phyloP scores from a whole-genome alignment of 2,888 invertebrate genomes.

The Cephus pulcher region DNA sequence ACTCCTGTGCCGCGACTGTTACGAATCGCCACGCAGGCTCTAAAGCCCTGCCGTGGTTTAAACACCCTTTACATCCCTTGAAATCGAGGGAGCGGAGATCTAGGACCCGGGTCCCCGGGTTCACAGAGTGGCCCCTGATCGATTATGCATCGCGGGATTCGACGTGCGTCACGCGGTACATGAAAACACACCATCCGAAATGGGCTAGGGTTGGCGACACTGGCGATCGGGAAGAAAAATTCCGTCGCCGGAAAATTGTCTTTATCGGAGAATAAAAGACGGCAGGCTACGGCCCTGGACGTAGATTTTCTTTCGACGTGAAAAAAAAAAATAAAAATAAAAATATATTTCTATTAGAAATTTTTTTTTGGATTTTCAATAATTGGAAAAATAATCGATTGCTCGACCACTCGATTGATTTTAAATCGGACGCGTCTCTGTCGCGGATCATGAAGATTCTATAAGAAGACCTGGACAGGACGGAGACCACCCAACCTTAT shows the following conservation, averaged over 20 bases:
- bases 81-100: constrained; percentile 27
- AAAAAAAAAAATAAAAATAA: not conserved
- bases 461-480: not conserved
- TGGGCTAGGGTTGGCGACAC: not conserved
- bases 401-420: not conserved
- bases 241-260: not conserved
- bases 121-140: constrained; percentile 43
- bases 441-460: not conserved
- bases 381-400: not conserved
- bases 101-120: constrained; percentile 13
- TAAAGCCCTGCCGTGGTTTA: constrained; percentile 44
- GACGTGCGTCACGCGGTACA: constrained; percentile 4
- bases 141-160: constrained; percentile 41
- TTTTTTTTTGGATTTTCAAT: not conserved
- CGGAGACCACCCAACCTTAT: not conserved
- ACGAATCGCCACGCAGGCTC: constrained; percentile 53
- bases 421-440: not conserved
- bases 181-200: not conserved
- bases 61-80: constrained; percentile 44
- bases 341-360: not conserved
- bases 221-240: not conserved
- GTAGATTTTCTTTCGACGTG: too few relatives aligned
- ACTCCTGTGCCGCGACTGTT: constrained; percentile 50
- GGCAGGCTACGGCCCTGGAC: not conserved
- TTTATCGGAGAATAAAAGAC: not conserved